Evolutionary conservation across 2,888 invertebrate species (phyloP), one percentile per base, ranked within the genome.

Genomic region (Heptascelio sp.): DNA sequence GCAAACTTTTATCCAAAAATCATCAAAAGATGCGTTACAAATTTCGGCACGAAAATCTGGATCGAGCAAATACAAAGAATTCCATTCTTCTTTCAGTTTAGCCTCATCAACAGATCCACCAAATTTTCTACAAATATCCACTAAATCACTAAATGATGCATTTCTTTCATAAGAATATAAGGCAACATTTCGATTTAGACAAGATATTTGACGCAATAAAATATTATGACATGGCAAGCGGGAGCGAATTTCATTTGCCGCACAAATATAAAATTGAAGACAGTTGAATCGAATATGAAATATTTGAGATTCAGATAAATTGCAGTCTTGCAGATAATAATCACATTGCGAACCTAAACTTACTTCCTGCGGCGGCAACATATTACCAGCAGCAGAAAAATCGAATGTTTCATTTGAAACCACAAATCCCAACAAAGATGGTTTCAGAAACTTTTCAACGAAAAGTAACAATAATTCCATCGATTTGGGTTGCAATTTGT

Each of bases 401-500:
- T 76, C 40, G 0, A 72, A 25, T 25, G 11, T 26, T 11, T n/a
- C n/a, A n/a, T n/a, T n/a, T n/a, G n/a, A n/a, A n/a, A n/a, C n/a
- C n/a, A n/a, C n/a, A n/a, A n/a, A n/a, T 15, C 15, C 17, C 15
- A 53, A 53, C 25, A 25, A 53, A 3, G 19, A 4, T 4, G 60
- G 60, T 1, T 0, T 5, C 23, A 60, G 6, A 65, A 75, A 75
- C 46, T 76, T 51, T 11, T 37, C 21, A 0, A n/a, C 17, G 26
- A 77, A 70, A 17, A 77, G 43, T 15, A 6, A 13, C 15, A 68
- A 40, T 8, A 77, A 64, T 8, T 60, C 40, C 11, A 23, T 3
- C 4, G 77, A 77, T 53, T 64, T 62, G 1, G 46, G 60, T 11
- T 77, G 55, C 49, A 78, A 17, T 37, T 70, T 34, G 3, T 78